These are phyloP conservation scores for Ametastegia equiseti DNA, from an alignment of 2,888 invertebrate genomes.

Conservation along the genomic window DNA sequence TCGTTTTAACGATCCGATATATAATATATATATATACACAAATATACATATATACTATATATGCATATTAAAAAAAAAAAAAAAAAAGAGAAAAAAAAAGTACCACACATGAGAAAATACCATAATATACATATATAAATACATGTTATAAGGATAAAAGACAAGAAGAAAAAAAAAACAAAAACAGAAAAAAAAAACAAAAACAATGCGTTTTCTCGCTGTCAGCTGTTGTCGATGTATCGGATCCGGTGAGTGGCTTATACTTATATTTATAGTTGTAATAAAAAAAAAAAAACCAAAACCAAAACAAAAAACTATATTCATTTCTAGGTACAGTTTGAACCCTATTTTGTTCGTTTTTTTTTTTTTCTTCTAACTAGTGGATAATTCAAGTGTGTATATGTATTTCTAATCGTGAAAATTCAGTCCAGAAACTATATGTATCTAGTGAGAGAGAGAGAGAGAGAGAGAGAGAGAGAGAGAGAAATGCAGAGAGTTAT, in stretches of 20 bases:
- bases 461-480: no score
- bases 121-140: neutral
- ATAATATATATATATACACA: no score
- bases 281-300: slow-evolving; percentile 18
- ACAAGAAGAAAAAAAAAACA: neutral
- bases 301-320: neutral
- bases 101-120: neutral
- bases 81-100: neutral
- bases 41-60: no score
- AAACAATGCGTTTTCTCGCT: neutral
- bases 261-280: slow-evolving; percentile 49
- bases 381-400: no score
- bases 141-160: neutral
- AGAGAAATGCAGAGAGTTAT: neutral
- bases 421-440: no score
- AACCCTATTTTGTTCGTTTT: no score
- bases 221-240: slow-evolving; percentile 52
- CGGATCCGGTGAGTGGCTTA: slow-evolving; percentile 62
- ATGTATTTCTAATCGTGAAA: no score
- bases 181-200: neutral
- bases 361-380: no score
- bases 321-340: no score
- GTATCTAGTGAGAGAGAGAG: no score
- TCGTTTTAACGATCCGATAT: slow-evolving; percentile 17
- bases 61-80: neutral